Evolutionary conservation across 1,140 invertebrate species (phyloP).

Genomic region (Pectinophora gossypiella): DNA sequence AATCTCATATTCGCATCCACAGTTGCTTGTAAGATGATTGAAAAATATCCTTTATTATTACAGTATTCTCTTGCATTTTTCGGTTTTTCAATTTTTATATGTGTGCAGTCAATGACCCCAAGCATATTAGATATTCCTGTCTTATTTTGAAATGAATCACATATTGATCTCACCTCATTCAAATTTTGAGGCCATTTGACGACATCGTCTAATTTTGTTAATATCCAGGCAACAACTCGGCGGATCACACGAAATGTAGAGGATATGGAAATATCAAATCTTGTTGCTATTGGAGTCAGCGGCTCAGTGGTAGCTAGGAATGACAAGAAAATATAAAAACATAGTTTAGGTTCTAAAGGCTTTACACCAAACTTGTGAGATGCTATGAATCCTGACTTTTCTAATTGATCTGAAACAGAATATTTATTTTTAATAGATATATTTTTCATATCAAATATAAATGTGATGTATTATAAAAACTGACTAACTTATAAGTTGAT

Average conservation of each 20-base stretch:
- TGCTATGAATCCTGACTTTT: slow-evolving; percentile 44
- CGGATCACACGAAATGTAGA: slow-evolving; percentile 53
- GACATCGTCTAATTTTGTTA: slow-evolving; percentile 48
- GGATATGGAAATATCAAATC: slow-evolving; percentile 59
- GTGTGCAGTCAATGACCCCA: slow-evolving; percentile 47
- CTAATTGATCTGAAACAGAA: slow-evolving; percentile 41
- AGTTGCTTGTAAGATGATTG: slow-evolving; percentile 47
- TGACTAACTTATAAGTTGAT: slow-evolving; percentile 31
- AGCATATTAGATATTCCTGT: slow-evolving; percentile 41
- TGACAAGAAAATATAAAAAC: slow-evolving; percentile 54
- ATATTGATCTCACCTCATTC: slow-evolving; percentile 32
- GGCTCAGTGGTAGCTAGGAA: slow-evolving; percentile 49
- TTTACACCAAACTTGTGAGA: slow-evolving; percentile 51
- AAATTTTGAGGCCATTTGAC: slow-evolving; percentile 47
- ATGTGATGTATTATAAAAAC: background rate
- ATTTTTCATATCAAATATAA: background rate
- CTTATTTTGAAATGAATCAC: slow-evolving; percentile 38
- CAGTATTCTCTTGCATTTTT: slow-evolving; percentile 48
- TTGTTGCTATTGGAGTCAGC: slow-evolving; percentile 44
- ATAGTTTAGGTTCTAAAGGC: slow-evolving; percentile 45
- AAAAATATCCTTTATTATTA: slow-evolving; percentile 52
- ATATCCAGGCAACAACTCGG: slow-evolving; percentile 46
- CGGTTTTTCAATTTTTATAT: slow-evolving; percentile 53
- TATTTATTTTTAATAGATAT: background rate
- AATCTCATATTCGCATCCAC: slow-evolving; percentile 43